These are phyloP conservation scores for Peromyscus leucopus DNA, from an alignment of 2,113 vertebrate genomes.

Conservation along the genomic window DNA sequence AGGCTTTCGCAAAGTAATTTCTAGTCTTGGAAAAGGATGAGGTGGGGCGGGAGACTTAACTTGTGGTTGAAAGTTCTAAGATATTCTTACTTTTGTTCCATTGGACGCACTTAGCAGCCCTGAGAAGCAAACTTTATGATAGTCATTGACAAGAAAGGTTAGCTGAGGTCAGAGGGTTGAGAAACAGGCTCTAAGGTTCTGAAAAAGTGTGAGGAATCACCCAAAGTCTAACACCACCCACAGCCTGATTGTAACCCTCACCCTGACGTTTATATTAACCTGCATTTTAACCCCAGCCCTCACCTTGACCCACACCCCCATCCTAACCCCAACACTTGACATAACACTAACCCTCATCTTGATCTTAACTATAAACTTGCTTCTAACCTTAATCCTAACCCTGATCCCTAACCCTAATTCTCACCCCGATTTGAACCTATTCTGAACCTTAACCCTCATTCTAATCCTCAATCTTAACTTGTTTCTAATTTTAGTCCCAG, in stretches of 20 bases:
- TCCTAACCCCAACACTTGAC: no score
- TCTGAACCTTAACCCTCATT: no score
- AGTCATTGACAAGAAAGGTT: not conserved
- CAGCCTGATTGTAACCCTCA: not conserved
- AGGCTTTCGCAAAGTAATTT: not conserved
- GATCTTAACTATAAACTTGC: not conserved
- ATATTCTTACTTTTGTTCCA: not conserved
- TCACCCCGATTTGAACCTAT: not conserved
- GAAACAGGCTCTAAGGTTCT: not conserved
- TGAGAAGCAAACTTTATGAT: not conserved
- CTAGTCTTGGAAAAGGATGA: not conserved
- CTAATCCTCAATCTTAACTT: no score
- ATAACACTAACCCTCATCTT: no score
- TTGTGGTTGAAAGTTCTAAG: no score
- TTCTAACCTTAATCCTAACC: not conserved
- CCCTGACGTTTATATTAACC: not conserved
- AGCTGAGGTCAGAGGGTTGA: not conserved
- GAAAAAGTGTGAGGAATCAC: not conserved
- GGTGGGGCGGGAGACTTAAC: accelerated
- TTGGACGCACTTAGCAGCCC: not conserved
- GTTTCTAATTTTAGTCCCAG: not conserved
- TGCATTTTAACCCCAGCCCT: not conserved
- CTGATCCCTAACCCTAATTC: no score
- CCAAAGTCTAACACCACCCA: no score
- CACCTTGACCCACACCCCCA: not conserved